Evolutionary conservation across 2,797 vertebrate species (phyloP).

Genomic region (Paramormyrops hopkinsi): DNA sequence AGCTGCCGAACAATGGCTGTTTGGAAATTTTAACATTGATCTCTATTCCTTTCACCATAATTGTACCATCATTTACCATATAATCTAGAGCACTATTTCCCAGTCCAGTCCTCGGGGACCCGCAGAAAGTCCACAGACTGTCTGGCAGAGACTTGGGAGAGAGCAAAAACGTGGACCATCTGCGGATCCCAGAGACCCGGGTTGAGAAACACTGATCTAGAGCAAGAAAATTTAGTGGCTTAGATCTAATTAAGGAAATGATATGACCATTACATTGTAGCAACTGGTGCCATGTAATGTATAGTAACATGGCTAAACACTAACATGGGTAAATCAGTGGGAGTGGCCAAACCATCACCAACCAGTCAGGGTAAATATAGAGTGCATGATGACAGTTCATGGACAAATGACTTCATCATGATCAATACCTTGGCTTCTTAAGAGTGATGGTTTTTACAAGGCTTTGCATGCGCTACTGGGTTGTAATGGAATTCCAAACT

Average conservation of each 20-base stretch:
- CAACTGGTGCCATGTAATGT: neutral
- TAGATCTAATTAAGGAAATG: neutral
- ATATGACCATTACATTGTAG: neutral
- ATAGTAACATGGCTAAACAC: neutral
- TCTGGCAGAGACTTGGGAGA: neutral
- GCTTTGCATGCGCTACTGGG: slow-evolving; percentile 19
- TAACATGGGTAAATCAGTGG: neutral
- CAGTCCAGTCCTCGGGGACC: neutral
- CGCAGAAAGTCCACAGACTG: neutral
- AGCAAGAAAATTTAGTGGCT: neutral
- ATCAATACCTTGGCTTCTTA: neutral
- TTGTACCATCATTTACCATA: neutral
- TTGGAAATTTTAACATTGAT: neutral
- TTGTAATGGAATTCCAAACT: neutral
- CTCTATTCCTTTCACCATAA: neutral
- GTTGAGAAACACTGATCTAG: neutral
- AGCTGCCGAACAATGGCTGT: neutral
- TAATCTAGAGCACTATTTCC: neutral
- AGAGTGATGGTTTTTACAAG: slow-evolving; percentile 20
- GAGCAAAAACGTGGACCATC: neutral
- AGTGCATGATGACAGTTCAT: neutral
- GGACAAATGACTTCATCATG: neutral
- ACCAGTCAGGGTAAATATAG: slow-evolving; percentile 3
- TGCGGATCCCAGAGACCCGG: neutral
- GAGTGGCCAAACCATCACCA: slow-evolving; percentile 12